Conservation (phyloP, 2,888 invertebrate genomes). For the Eupithecia exiguata region DNA sequence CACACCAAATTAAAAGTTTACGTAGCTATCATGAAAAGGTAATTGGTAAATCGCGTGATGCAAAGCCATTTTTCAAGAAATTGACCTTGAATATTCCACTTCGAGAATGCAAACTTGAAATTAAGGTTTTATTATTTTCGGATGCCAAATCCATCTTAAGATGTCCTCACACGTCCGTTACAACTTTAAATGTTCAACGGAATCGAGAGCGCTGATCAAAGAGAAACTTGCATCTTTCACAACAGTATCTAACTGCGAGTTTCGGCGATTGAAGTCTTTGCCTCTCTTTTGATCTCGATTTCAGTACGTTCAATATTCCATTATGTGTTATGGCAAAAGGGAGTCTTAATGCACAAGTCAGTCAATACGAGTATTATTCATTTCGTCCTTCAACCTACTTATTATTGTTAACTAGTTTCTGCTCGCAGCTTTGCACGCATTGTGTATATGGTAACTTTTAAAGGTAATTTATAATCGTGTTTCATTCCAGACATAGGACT, state of each 20-base stretch:
- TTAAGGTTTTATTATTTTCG: conserved; percentile 10
- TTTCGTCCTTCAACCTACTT: neutral
- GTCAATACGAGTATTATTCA: neutral
- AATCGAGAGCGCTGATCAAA: conserved; percentile 37
- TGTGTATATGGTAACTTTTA: too few relatives aligned
- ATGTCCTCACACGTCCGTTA: conserved; percentile 21
- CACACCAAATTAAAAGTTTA: too few relatives aligned
- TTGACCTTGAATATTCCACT: neutral
- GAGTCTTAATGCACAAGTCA: neutral
- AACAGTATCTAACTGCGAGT: conserved; percentile 34
- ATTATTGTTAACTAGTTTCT: too few relatives aligned
- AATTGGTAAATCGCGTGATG: too few relatives aligned
- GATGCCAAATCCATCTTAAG: conserved; percentile 17
- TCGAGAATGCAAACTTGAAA: conserved; percentile 2
- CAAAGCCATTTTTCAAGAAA: neutral
- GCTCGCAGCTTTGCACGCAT: too few relatives aligned
- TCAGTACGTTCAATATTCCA: neutral
- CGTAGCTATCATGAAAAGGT: too few relatives aligned
- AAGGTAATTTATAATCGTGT: too few relatives aligned
- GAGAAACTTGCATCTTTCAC: conserved; percentile 34
- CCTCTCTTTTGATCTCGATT: conserved; percentile 19
- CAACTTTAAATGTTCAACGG: conserved; percentile 23
- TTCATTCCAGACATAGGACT: too few relatives aligned
- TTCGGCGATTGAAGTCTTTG: conserved; percentile 30
- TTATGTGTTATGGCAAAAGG: neutral